A percentile compares a stretch with the other conserved stretches of the same genome.
Evolutionary conservation across 2,888 invertebrate genomes (phyloP).

Genomic region (Hydriomena furcata): DNA sequence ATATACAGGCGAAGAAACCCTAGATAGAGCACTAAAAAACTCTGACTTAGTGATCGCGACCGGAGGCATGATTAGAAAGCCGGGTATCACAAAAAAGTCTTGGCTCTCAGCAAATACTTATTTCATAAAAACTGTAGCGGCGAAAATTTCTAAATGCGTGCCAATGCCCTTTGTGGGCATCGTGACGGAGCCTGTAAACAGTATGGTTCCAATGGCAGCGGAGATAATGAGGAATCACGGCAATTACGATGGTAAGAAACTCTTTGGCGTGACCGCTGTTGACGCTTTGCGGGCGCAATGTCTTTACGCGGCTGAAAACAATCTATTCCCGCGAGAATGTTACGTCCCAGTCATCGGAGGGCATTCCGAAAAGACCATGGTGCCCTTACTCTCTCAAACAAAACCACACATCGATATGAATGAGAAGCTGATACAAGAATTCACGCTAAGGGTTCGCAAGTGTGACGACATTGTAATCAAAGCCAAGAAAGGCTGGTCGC

Average conservation of each 20-base stretch:
- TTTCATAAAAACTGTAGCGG: slow-evolving; percentile 59
- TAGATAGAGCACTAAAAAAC: slow-evolving; percentile 70
- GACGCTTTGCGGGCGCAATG: slow-evolving; percentile 89
- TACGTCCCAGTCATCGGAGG: slow-evolving; percentile 91
- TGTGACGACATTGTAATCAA: slow-evolving; percentile 85
- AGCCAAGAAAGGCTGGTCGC: slow-evolving; percentile 84
- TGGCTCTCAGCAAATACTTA: slow-evolving; percentile 79
- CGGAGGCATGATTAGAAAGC: slow-evolving; percentile 84
- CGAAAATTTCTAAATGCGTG: slow-evolving; percentile 49
- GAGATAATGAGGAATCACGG: slow-evolving; percentile 64
- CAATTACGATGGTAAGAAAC: slow-evolving; percentile 83
- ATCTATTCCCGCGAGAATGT: slow-evolving; percentile 85
- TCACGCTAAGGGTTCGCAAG: slow-evolving; percentile 75
- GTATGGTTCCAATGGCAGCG: slow-evolving; percentile 70
- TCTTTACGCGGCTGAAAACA: slow-evolving; percentile 87
- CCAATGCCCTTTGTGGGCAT: slow-evolving; percentile 70
- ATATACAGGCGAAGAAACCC: slow-evolving; percentile 51
- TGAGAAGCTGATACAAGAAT: slow-evolving; percentile 65
- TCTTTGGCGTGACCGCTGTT: slow-evolving; percentile 90
- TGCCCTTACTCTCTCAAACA: slow-evolving; percentile 90
- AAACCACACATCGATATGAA: slow-evolving; percentile 77
- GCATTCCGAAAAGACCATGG: slow-evolving; percentile 87
- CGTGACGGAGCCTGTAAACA: slow-evolving; percentile 73
- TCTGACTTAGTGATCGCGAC: slow-evolving; percentile 87
- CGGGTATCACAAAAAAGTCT: slow-evolving; percentile 84